phyloP scores from a whole-genome alignment of 2,888 invertebrate genomes.

The Ischnus inquisitorius region DNA sequence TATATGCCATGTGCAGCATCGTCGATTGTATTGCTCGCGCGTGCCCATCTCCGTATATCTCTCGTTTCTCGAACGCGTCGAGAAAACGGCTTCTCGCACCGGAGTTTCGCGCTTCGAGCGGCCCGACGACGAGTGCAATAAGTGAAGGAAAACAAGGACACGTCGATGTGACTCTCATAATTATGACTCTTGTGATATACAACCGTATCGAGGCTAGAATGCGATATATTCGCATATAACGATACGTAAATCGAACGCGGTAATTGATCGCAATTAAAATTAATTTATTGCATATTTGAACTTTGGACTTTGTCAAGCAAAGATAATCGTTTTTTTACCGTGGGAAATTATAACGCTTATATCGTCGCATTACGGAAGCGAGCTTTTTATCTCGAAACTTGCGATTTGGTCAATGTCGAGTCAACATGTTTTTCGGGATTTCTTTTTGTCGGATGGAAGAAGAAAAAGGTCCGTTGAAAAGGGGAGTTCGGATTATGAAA shows the following conservation, averaged over 20 bases:
- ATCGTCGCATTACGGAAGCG: too few relatives aligned
- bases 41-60: conserved; percentile 10
- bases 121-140: conserved; percentile 1
- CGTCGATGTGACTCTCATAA: conserved; percentile 9
- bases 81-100: neutral
- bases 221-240: neutral
- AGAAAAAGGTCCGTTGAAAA: too few relatives aligned
- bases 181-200: conserved; percentile 8
- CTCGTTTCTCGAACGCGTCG: neutral
- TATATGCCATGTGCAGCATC: conserved; percentile 37
- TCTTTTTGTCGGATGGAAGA: too few relatives aligned
- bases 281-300: too few relatives aligned
- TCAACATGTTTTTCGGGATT: too few relatives aligned
- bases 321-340: too few relatives aligned
- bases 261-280: neutral
- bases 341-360: too few relatives aligned
- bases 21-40: conserved; percentile 41
- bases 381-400: too few relatives aligned
- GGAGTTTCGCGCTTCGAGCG: neutral
- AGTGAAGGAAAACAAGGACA: conserved; percentile 35
- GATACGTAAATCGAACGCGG: neutral
- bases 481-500: too few relatives aligned
- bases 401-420: too few relatives aligned
- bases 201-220: neutral
- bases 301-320: too few relatives aligned